Evolutionary conservation across 2,797 vertebrate species (phyloP).

Genomic region (Spondyliosoma cantharus): DNA sequence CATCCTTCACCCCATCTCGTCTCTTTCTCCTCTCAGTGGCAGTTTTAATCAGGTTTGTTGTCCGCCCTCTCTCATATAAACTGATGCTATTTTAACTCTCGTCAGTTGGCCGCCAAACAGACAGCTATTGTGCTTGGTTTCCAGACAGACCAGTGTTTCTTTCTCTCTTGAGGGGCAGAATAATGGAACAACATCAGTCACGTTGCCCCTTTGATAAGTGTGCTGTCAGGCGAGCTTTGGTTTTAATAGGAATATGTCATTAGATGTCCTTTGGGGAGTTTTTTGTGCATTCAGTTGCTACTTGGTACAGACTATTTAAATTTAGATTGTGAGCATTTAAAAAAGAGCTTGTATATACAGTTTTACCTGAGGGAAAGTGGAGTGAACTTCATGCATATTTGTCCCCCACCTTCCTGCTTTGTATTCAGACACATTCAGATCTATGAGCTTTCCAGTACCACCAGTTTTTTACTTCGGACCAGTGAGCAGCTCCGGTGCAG

Average conservation of each 20-base stretch:
- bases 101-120: constrained; percentile 10
- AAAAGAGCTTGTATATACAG: not conserved
- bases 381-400: not conserved
- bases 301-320: not conserved
- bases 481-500: constrained; percentile 18
- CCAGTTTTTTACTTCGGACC: constrained; percentile 21
- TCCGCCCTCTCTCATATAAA: constrained; percentile 2
- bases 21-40: not conserved
- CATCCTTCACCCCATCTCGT: not conserved
- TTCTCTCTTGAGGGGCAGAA: constrained; percentile 11
- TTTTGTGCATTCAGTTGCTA: not conserved
- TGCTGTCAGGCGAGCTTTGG: constrained; percentile 10
- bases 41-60: constrained; percentile 12
- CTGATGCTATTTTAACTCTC: constrained; percentile 27
- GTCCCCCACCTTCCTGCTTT: not conserved
- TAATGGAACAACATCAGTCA: constrained; percentile 28
- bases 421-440: not conserved
- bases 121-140: constrained; percentile 9
- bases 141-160: constrained; percentile 7
- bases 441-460: not conserved
- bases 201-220: constrained; percentile 21
- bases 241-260: constrained; percentile 43
- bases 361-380: constrained; percentile 17
- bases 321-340: constrained; percentile 8
- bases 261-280: constrained; percentile 18